phyloP scores from a whole-genome alignment of 1,140 invertebrate species.

The Steinernema feltiae region DNA sequence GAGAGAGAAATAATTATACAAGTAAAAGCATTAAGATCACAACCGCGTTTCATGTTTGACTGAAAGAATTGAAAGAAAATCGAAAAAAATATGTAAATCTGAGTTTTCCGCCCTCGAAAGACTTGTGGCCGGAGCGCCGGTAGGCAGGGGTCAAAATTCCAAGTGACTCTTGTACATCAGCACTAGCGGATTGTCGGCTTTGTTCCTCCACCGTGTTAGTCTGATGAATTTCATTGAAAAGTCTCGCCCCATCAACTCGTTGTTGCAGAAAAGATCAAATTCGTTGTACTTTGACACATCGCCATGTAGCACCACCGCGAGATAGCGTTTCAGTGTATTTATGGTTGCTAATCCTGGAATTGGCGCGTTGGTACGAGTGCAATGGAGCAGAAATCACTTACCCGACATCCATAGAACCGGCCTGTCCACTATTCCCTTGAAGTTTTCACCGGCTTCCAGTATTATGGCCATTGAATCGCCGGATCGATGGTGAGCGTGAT shows the following conservation, averaged over 20 bases:
- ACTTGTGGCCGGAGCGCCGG: no score
- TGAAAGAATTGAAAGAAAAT: neutral
- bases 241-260: constrained; percentile 93
- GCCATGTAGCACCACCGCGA: constrained; percentile 87
- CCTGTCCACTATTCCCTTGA: constrained; percentile 1
- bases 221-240: constrained; percentile 97
- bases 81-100: neutral
- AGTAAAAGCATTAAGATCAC: neutral
- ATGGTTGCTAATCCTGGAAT: constrained; percentile 42
- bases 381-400: constrained; percentile 18
- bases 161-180: constrained; percentile 26
- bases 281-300: constrained; percentile 87
- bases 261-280: constrained; percentile 97
- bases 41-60: neutral
- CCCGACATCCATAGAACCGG: constrained; percentile 40
- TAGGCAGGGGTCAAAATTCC: constrained; percentile 27
- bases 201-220: constrained; percentile 91
- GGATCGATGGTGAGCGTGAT: constrained; percentile 29
- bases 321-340: constrained; percentile 67
- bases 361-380: no score
- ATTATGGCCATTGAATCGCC: constrained; percentile 31
- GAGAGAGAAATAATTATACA: neutral
- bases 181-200: constrained; percentile 61
- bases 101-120: neutral
- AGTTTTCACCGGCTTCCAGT: constrained; percentile 12